phyloP scores from a whole-genome alignment of 2,113 vertebrate species.

The Gopherus evgoodei region DNA sequence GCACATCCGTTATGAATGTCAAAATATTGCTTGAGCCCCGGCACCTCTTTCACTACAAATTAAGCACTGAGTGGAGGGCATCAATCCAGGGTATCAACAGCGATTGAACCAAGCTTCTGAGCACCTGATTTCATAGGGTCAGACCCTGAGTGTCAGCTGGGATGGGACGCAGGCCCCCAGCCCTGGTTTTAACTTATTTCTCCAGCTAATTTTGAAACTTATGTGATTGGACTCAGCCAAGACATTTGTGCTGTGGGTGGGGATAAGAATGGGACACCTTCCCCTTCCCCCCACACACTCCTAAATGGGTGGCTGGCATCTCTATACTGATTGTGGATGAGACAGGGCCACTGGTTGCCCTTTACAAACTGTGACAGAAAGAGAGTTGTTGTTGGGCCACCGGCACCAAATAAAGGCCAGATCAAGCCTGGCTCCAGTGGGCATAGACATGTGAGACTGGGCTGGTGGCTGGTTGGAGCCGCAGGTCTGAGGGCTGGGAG shows the following conservation, averaged over 20 bases:
- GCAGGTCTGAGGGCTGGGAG: neutral
- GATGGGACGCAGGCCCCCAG: neutral
- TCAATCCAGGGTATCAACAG: too few relatives aligned
- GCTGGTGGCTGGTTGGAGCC: neutral
- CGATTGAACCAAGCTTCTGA: too few relatives aligned
- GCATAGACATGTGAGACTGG: neutral
- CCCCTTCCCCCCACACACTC: too few relatives aligned
- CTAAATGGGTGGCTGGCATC: neutral
- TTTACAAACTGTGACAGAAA: neutral
- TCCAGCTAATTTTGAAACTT: too few relatives aligned
- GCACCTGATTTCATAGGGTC: neutral
- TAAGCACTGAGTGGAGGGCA: too few relatives aligned
- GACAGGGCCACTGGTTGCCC: neutral
- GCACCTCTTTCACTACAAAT: neutral
- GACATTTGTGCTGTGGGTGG: neutral
- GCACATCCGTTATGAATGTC: too few relatives aligned
- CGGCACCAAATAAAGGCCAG: neutral
- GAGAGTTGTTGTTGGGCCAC: neutral
- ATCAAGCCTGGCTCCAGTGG: neutral
- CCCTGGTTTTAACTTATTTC: too few relatives aligned
- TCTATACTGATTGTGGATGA: neutral
- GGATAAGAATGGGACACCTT: neutral
- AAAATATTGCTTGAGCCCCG: too few relatives aligned
- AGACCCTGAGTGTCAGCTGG: neutral
- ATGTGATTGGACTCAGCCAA: neutral